Evolutionary conservation across 2,113 vertebrate species (phyloP).

Genomic region (Camelus bactrianus): DNA sequence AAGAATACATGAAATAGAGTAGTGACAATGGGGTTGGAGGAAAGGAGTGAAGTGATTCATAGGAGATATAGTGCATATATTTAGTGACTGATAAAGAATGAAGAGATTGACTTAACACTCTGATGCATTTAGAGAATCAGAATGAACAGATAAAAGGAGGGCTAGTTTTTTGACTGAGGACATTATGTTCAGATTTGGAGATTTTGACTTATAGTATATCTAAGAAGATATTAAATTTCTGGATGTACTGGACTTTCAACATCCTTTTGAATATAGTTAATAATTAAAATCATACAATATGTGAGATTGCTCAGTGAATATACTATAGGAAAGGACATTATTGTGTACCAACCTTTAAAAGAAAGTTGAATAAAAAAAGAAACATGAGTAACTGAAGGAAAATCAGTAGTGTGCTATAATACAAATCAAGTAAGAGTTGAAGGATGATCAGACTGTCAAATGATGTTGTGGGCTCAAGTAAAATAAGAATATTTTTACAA

Average conservation of each 20-base stretch:
- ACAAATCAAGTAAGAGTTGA: not conserved
- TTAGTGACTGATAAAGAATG: not conserved
- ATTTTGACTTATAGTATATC: not conserved
- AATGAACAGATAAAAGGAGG: not conserved
- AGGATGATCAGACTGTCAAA: not conserved
- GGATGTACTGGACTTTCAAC: not conserved
- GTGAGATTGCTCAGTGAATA: not conserved
- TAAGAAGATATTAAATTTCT: not conserved
- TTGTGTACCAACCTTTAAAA: not conserved
- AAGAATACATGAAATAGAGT: not conserved
- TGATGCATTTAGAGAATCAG: not conserved
- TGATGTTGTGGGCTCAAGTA: not conserved
- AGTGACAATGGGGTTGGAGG: not conserved
- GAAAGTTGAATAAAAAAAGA: not conserved
- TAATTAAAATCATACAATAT: not conserved
- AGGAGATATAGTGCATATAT: not conserved
- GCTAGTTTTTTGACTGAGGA: not conserved
- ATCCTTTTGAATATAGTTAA: not conserved
- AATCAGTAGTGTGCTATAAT: not conserved
- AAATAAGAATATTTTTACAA: not conserved
- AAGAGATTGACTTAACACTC: not conserved
- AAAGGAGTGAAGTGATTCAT: not conserved
- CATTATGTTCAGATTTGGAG: not conserved
- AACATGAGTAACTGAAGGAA: not conserved
- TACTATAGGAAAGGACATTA: not conserved